Conservation (phyloP, 1,140 invertebrate genomes). For the Caenorhabditis brenneri region DNA sequence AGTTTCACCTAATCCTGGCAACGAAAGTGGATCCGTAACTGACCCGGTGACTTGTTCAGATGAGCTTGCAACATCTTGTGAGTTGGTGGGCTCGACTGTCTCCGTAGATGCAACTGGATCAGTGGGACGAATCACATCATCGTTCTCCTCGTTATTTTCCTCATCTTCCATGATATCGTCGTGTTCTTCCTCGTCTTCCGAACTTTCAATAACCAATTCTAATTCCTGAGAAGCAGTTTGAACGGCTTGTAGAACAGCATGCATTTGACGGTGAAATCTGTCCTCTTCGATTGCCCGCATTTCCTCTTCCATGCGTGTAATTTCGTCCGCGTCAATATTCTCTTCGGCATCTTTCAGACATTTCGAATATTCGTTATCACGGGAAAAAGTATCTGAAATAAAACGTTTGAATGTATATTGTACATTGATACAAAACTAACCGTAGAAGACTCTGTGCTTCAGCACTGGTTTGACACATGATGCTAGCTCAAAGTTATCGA, state of each 20-base stretch:
- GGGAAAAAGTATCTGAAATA: too few species aligned
- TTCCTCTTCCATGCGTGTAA: not conserved
- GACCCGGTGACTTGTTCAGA: too few species aligned
- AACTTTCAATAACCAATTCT: not conserved
- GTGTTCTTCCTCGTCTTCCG: not conserved
- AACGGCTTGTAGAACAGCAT: not conserved
- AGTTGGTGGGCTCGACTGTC: too few species aligned
- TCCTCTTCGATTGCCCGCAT: not conserved
- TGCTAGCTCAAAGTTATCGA: not conserved
- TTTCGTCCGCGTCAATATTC: not conserved
- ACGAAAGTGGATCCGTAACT: not conserved
- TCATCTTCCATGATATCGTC: not conserved
- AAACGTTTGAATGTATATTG: too few species aligned
- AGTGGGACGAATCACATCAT: not conserved
- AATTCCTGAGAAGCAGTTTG: not conserved
- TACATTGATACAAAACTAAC: not conserved
- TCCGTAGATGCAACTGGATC: too few species aligned
- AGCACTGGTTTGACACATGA: not conserved
- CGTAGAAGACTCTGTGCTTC: not conserved
- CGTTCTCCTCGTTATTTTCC: not conserved
- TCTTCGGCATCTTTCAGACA: too few species aligned
- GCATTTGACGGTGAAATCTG: not conserved
- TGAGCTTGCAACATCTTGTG: too few species aligned
- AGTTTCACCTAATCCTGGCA: not conserved
- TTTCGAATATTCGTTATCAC: too few species aligned